Conservation (phyloP, 2,113 vertebrate species). For the Tyrannus savana region DNA sequence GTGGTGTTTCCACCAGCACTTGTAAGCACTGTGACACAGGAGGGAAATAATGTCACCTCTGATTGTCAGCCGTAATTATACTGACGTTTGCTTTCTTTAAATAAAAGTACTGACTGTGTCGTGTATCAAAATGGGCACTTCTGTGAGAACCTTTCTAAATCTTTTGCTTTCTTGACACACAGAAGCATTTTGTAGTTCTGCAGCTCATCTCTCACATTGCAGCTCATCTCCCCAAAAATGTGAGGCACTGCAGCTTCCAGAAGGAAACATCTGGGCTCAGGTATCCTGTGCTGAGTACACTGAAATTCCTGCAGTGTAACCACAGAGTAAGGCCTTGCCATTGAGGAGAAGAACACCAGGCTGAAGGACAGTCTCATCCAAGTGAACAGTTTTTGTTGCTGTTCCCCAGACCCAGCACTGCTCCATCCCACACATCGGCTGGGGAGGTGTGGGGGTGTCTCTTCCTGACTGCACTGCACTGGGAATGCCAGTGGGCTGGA, state of each 20-base stretch:
- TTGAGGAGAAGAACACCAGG: no score
- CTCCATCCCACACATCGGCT: rapidly evolving
- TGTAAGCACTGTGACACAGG: neutral
- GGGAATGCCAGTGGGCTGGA: neutral
- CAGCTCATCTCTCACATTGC: neutral
- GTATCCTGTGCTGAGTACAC: neutral
- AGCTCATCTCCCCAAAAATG: neutral
- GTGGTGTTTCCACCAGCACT: neutral
- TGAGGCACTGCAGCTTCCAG: neutral
- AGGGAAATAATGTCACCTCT: neutral
- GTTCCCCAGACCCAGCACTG: neutral
- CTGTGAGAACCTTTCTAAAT: neutral
- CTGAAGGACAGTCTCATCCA: neutral
- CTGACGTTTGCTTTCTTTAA: neutral
- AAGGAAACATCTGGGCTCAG: neutral
- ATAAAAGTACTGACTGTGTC: rapidly evolving
- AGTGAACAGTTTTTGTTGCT: neutral
- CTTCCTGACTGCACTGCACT: neutral
- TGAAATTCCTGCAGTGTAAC: neutral
- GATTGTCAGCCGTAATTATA: neutral
- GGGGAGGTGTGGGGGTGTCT: neutral
- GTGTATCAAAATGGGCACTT: neutral
- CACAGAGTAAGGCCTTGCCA: neutral
- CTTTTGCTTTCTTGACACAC: neutral
- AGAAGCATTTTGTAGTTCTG: neutral